These are phyloP conservation scores for Pardalotus punctatus DNA, from an alignment of 2,113 vertebrate species.

Conservation along the genomic window DNA sequence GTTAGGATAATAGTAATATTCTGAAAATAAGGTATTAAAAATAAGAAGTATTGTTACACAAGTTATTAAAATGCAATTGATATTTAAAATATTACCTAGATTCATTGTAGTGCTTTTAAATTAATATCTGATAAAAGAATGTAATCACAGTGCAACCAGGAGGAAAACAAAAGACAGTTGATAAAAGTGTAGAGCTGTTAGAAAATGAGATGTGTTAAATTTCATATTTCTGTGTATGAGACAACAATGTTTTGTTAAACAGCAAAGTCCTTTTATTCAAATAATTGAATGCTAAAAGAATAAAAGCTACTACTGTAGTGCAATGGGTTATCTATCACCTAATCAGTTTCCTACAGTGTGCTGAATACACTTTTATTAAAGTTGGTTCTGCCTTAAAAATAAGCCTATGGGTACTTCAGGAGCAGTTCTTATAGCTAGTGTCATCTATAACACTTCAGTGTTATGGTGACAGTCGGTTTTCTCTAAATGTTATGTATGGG, in stretches of 20 bases:
- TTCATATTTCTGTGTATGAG: background rate
- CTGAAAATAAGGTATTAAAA: background rate
- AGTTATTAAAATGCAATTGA: conserved; percentile 1
- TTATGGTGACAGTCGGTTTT: background rate
- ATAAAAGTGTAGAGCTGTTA: background rate
- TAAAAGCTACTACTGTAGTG: background rate
- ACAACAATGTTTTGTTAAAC: conserved; percentile 12
- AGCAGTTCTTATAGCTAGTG: background rate
- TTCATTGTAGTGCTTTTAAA: background rate
- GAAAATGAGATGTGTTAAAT: background rate
- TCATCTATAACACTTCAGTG: background rate
- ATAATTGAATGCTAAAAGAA: background rate
- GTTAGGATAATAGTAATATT: background rate
- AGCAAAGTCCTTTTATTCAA: background rate
- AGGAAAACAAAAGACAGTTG: conserved; percentile 15
- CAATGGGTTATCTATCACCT: conserved; percentile 9
- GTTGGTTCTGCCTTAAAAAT: background rate
- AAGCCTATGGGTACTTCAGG: background rate
- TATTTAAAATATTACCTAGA: conserved; percentile 6
- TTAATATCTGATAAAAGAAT: conserved; percentile 6
- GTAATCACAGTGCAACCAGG: background rate
- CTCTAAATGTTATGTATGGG: background rate
- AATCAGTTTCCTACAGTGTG: background rate
- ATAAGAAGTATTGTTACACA: background rate
- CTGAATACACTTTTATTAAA: background rate